Evolutionary conservation across 2,797 vertebrate genomes (phyloP), one percentile per base, ranked within the genome.

Genomic region (Karalla daura): DNA sequence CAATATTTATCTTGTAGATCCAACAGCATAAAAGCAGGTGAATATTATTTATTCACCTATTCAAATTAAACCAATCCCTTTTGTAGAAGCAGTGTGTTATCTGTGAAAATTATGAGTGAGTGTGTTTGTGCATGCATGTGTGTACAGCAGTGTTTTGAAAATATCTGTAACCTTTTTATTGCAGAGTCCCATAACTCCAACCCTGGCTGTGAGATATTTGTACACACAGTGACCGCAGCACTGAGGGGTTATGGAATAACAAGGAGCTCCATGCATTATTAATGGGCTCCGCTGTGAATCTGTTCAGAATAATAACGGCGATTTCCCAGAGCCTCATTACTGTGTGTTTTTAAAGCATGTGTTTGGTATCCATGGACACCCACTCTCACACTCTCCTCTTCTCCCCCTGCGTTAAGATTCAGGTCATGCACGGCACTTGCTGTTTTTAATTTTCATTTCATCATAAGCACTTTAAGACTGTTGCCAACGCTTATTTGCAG

Each of bases 391-490:
- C 90, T 70, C 83, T 90, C 87, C 73, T 85, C 82, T 81, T 86
- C 84, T 76, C 71, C 79, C 75, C 70, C 63, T 71, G 81, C 91
- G 95, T 98, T 97, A 94, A 92, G 92, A 97, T 97, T 96, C 97
- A 91, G 92, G 93, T 97, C 96, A 97, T 94, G 95, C 89, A 74
- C 91, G 80, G 92, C 93, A 93, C 95, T 98, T 95, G 95, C 95
- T 95, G 96, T 90, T 98, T 98, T 98, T 98, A 96, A 98, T 98
- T 98, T 99, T 98, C 94, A 95, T 98, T 98, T 98, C 95, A 98
- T 98, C 96, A 97, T 97, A 98, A 97, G 94, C 94, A 95, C 95
- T 98, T 97, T 95, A 96, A 97, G 95, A 96, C 95, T 94, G 95
- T 98, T 98, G 96, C 96, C 96, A 97, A 94, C 86, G 92, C 95